These are phyloP conservation scores for Acanthosepion esculentum DNA, from an alignment of 2,888 invertebrate species.

Conservation along the genomic window DNA sequence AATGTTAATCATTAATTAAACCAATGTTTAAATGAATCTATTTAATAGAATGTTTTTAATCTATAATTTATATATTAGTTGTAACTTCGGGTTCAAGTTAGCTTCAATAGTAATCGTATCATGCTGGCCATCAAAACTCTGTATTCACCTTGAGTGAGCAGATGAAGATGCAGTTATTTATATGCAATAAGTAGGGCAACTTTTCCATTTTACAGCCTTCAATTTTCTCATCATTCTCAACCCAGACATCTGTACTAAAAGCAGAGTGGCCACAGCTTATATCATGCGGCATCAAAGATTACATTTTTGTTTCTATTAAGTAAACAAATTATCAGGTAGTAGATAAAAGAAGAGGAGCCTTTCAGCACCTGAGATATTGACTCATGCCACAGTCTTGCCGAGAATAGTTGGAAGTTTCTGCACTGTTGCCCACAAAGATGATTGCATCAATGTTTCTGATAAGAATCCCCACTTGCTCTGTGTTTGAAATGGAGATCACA, in stretches of 20 bases:
- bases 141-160: not conserved
- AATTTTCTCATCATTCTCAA: not conserved
- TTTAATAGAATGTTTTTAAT: too few species aligned
- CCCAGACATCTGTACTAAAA: not conserved
- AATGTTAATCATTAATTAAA: too few species aligned
- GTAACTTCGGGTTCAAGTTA: not conserved
- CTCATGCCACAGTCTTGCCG: not conserved
- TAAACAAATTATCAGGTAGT: not conserved
- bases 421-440: not conserved
- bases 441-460: not conserved
- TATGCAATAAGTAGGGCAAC: not conserved
- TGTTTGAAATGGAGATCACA: not conserved
- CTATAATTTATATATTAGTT: not conserved
- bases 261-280: not conserved
- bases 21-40: too few species aligned
- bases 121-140: not conserved
- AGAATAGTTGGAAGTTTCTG: not conserved
- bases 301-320: not conserved
- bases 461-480: not conserved
- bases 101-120: not conserved
- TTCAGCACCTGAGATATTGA: not conserved
- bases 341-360: not conserved
- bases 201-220: not conserved
- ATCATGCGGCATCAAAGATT: not conserved
- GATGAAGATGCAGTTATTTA: not conserved